These are phyloP conservation scores for Percopsis transmontana DNA, from an alignment of 2,113 vertebrate species.

Conservation along the genomic window DNA sequence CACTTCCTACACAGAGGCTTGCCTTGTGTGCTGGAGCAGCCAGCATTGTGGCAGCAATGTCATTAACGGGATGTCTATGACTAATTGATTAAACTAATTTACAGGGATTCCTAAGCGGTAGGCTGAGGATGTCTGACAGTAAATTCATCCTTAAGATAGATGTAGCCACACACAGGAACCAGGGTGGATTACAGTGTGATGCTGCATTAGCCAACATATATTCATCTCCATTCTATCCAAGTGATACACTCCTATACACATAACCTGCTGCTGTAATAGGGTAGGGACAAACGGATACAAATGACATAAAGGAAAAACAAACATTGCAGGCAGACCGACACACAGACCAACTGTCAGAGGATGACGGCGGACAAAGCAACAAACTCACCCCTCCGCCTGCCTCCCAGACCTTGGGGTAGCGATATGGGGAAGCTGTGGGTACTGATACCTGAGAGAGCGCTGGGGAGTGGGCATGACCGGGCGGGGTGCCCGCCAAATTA, in stretches of 20 bases:
- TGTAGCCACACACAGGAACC: background rate
- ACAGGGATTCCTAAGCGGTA: background rate
- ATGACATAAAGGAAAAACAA: background rate
- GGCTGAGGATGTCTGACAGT: background rate
- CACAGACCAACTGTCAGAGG: constrained; percentile 28
- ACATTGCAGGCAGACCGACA: constrained; percentile 8
- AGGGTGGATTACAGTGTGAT: background rate
- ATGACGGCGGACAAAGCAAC: constrained; percentile 28
- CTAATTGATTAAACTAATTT: constrained; percentile 8
- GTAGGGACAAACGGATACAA: constrained; percentile 5
- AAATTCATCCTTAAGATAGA: constrained; percentile 4
- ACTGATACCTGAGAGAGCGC: constrained; percentile 93
- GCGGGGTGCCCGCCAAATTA: constrained; percentile 89
- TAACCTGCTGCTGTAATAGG: constrained; percentile 3
- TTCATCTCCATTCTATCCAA: constrained; percentile 8
- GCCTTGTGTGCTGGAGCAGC: background rate
- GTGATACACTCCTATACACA: constrained; percentile 18
- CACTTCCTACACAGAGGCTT: constrained; percentile 44
- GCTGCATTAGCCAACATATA: background rate
- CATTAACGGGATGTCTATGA: constrained; percentile 4
- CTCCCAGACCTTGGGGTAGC: constrained; percentile 80
- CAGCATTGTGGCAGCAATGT: constrained; percentile 13
- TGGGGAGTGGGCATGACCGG: constrained; percentile 91
- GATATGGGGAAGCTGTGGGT: constrained; percentile 72
- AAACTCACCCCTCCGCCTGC: constrained; percentile 76